phyloP scores from a whole-genome alignment of 2,113 vertebrate species.

The Garra rufa region DNA sequence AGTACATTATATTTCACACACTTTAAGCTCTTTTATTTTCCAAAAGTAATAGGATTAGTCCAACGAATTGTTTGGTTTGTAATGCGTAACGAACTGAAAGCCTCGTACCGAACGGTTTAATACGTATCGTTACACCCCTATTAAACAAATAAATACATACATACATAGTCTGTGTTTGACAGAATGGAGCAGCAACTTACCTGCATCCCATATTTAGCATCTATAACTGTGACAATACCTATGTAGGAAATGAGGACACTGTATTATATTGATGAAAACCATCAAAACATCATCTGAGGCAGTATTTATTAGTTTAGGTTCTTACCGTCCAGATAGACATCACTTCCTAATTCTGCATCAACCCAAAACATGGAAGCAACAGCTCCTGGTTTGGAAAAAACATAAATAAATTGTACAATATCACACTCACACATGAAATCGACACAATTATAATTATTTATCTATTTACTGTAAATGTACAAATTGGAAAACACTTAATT shows the following conservation, averaged over 20 bases:
- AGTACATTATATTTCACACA: too few relatives aligned
- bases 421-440: background rate
- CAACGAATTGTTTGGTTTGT: too few relatives aligned
- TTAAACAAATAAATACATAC: too few relatives aligned
- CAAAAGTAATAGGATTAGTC: too few relatives aligned
- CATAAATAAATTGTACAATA: background rate
- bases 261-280: background rate
- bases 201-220: constrained; percentile 91
- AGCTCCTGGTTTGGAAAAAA: constrained; percentile 77
- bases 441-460: background rate
- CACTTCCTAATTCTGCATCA: constrained; percentile 94
- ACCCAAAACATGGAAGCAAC: constrained; percentile 99
- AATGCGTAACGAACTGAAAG: too few relatives aligned
- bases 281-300: background rate
- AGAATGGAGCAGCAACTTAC: constrained; percentile 70
- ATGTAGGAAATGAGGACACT: background rate
- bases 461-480: background rate
- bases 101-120: too few relatives aligned
- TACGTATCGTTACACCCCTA: too few relatives aligned
- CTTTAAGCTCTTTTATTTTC: too few relatives aligned
- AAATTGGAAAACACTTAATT: background rate
- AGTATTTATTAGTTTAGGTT: background rate
- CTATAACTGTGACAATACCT: constrained; percentile 94
- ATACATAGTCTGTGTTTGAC: too few relatives aligned
- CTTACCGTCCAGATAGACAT: constrained; percentile 97